Evolutionary conservation across 2,797 vertebrate genomes (phyloP), one percentile per base, ranked within the genome.

Genomic region (Schizopygopsis malacanthus): DNA sequence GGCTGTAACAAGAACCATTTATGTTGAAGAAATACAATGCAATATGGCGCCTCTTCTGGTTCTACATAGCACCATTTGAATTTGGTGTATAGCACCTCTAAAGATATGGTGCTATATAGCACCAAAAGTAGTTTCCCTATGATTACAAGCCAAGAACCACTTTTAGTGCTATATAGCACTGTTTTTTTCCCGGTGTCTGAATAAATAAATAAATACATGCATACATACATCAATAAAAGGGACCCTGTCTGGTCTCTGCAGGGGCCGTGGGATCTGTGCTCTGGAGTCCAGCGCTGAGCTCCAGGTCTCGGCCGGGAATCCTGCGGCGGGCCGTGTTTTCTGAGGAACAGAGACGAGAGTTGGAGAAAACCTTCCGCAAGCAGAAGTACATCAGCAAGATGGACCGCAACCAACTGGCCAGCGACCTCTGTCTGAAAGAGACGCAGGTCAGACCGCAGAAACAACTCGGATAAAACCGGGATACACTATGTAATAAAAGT

Each of bases 381-480:
- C 98, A 99, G 94, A 99, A 99, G 90, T 99, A 99, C 90, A 99
- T 99, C 94, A 99, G 97, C 94, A 99, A 99, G 92, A 97, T 95
- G 63, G 98, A 99, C 91, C 94, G 98, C 83, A 98, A 97, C 94
- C 98, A 98, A 92, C 94, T 99, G 86, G 97, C 98, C 70, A 92
- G 96, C 83, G 97, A 93, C 87, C 96, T 99, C 88, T 95, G 96
- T 85, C 95, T 99, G 70, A 99, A 99, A 90, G 98, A 99, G 89
- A 98, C 98, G 86, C 98, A 99, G 98, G 98, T 99, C 96, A 69
- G 50, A 28, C 5, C 39, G 1, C 25, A 65, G 5, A 22, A 20
- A 79, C 41, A 75, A 16, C 50, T 16, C 16, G 5, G 13, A 6
- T 13, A 4, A 50, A 50, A 16, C 47, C 15, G 4, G 5, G 15